Base-by-base conservation (phyloP, 92 coral and sea anemone species). In the Galaxea fascicularis region DNA sequence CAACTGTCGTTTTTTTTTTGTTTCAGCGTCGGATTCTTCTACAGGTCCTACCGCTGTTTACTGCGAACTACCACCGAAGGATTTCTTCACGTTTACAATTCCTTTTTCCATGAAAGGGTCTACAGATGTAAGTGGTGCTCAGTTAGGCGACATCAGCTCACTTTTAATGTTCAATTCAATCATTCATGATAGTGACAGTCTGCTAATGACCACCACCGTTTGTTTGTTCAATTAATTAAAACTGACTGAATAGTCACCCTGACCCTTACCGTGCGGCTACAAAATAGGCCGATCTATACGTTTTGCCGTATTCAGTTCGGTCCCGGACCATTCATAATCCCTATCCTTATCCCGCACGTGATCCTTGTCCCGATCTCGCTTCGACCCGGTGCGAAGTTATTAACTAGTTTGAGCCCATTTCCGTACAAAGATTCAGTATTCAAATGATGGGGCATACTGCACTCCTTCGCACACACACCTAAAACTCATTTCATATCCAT, bases 31-130 rank as follows among this genome's bases (percentile, higher is more conserved):
- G 17, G 87, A 83, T 16, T 68, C 72, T 47, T 62, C 71, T 21
- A 82, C 62, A 12, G 81, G 79, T 0, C n/a, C 67, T 6, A 47
- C 90, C 8, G 21, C 86, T 29, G 82, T 94, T 10, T 94, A 84
- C 53, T 91, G 92, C 22, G 99, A 96, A 81, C 65, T 96, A 74
- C 92, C 93, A 27, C 91, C 98, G 11, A 65, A 85, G 27, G 91
- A 90, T 5, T 96, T 96, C 90, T 96, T 91, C 76, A 94, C 99
- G 16, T 96, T 96, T 73, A 92, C 94, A 25, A 92, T 96, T 71
- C 99, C 99, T 35, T 96, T 96, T 79, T 85, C 83, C 62, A 90
- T 96, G 99, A 96, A 94, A 67, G 99, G 99, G 20, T 90, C 96
- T 8, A 96, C 99, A 65, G 98, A 96, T 59, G 99, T 96, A 79